Percentiles rank a stretch among this genome's conserved stretches.
Evolutionary conservation across 2,888 invertebrate genomes (phyloP).

Genomic region (Thymelicus acteon): DNA sequence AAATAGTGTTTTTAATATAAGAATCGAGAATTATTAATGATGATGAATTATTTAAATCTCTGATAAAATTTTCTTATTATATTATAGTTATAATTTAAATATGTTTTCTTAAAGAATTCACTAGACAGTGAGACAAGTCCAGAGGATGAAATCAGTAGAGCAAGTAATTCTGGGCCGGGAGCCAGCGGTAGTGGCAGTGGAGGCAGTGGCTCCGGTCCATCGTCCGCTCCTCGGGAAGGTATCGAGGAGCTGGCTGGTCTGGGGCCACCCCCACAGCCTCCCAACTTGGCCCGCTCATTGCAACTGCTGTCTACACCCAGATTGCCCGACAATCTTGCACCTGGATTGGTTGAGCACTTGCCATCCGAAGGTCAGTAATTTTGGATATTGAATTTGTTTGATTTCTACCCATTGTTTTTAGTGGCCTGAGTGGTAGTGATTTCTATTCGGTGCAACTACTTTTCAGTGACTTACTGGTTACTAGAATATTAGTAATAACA

Average conservation of each 20-base stretch:
- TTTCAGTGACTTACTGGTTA: too few species aligned
- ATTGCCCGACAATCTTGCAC: conserved; percentile 84
- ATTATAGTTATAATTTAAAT: neutral
- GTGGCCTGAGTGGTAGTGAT: too few species aligned
- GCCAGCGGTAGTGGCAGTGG: conserved; percentile 65
- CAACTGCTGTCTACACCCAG: conserved; percentile 85
- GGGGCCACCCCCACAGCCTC: conserved; percentile 75
- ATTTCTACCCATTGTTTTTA: too few species aligned
- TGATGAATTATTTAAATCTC: too few species aligned
- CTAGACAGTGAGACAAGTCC: conserved; percentile 78
- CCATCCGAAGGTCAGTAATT: conserved; percentile 87
- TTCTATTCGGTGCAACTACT: too few species aligned
- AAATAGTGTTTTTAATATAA: too few species aligned
- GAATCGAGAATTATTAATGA: too few species aligned
- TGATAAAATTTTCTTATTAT: neutral
- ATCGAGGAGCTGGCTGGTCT: conserved; percentile 54
- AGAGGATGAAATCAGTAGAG: conserved; percentile 72
- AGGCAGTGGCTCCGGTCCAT: conserved; percentile 49
- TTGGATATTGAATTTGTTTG: neutral
- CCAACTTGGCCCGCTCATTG: conserved; percentile 85
- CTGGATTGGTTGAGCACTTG: conserved; percentile 88
- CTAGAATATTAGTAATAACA: too few species aligned
- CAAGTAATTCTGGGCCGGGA: conserved; percentile 66
- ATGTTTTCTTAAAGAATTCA: conserved; percentile 62
- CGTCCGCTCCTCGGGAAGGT: conserved; percentile 44